phyloP scores from a whole-genome alignment of 2,113 vertebrate genomes.

The Paraplagusia blochii region DNA sequence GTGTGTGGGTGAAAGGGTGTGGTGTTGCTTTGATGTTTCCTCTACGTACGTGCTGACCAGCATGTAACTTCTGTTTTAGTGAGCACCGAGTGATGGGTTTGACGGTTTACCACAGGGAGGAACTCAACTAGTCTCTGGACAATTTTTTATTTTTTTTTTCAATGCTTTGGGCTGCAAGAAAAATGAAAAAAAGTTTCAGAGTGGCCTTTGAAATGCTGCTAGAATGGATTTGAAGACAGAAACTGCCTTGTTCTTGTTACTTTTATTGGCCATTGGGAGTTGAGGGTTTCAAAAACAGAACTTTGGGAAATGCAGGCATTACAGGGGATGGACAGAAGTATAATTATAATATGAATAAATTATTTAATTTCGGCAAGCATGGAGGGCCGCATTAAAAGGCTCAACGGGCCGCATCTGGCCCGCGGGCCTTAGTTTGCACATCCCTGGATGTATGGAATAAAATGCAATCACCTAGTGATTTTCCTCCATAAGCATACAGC shows the following conservation, averaged over 20 bases:
- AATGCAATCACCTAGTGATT: too few species aligned
- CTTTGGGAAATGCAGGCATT: too few species aligned
- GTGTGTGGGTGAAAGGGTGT: slow-evolving; percentile 24
- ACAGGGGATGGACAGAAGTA: too few species aligned
- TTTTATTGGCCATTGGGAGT: slow-evolving; percentile 8
- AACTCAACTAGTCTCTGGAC: slow-evolving; percentile 7
- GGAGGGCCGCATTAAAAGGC: too few species aligned
- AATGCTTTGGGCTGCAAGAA: background rate
- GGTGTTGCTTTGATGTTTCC: slow-evolving; percentile 33
- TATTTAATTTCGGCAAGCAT: too few species aligned
- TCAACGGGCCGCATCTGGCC: too few species aligned
- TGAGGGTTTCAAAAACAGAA: background rate
- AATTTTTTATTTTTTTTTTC: slow-evolving; percentile 3
- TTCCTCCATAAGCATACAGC: too few species aligned
- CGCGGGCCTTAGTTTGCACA: too few species aligned
- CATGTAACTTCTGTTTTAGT: background rate
- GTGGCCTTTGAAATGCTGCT: too few species aligned
- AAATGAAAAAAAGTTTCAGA: background rate
- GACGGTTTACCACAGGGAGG: background rate
- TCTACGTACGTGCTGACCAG: slow-evolving; percentile 4
- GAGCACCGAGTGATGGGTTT: background rate
- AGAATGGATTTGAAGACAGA: background rate
- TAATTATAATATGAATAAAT: too few species aligned
- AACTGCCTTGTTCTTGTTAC: background rate
- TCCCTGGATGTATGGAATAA: too few species aligned